Percentiles rank a stretch among this genome's conserved stretches.
These are phyloP conservation scores for Salmo trutta DNA, from an alignment of 2,797 vertebrate genomes.

Conservation along the genomic window DNA sequence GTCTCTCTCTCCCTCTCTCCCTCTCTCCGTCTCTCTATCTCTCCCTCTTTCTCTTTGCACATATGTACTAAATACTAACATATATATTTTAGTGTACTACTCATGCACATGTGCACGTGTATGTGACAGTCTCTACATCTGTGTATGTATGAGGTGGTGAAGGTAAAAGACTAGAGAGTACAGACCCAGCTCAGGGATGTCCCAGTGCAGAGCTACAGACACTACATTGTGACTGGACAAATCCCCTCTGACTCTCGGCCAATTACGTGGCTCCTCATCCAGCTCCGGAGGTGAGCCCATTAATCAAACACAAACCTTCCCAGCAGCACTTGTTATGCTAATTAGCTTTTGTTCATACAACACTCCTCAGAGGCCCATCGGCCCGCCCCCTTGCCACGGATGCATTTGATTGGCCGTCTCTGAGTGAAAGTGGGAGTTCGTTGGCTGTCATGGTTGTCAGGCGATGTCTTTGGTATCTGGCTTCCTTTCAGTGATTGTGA, in stretches of 20 bases:
- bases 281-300: slow-evolving; percentile 47
- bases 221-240: slow-evolving; percentile 36
- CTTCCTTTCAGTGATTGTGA: neutral
- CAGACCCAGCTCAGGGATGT: neutral
- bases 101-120: neutral
- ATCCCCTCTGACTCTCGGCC: slow-evolving; percentile 38
- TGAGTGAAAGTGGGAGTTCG: slow-evolving; percentile 56
- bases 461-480: neutral
- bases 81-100: too few relatives aligned
- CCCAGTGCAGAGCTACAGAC: neutral
- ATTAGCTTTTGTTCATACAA: slow-evolving; percentile 54
- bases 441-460: slow-evolving; percentile 38
- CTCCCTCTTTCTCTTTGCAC: too few relatives aligned
- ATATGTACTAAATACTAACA: too few relatives aligned
- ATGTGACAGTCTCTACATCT: neutral
- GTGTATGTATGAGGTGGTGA: neutral
- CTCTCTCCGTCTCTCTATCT: too few relatives aligned
- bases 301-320: slow-evolving; percentile 63
- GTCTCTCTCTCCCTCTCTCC: too few relatives aligned
- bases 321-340: slow-evolving; percentile 58
- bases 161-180: slow-evolving; percentile 5
- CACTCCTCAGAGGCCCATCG: slow-evolving; percentile 45
- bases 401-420: slow-evolving; percentile 59
- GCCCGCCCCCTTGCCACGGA: slow-evolving; percentile 33
- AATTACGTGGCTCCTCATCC: slow-evolving; percentile 37